These are phyloP conservation scores for Stenodema calcarata DNA, from an alignment of 2,888 invertebrate genomes.

Conservation along the genomic window DNA sequence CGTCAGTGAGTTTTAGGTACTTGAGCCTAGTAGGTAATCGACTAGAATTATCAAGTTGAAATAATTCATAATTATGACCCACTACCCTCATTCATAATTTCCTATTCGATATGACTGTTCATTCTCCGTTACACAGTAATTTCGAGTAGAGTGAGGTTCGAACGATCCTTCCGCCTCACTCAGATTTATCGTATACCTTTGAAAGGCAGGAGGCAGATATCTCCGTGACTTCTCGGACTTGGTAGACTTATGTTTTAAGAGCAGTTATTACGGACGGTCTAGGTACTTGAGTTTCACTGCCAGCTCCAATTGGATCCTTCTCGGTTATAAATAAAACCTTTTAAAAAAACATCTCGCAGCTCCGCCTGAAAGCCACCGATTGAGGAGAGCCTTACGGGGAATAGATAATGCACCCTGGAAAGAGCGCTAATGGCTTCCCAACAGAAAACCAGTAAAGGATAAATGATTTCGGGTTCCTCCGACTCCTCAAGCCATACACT, in stretches of 20 bases:
- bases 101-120: no score
- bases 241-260: slow-evolving; percentile 39
- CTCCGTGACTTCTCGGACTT: neutral
- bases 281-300: slow-evolving; percentile 41
- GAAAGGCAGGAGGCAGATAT: slow-evolving; percentile 13
- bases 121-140: neutral
- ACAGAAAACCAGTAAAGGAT: slow-evolving; percentile 23
- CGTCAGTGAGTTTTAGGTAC: no score
- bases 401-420: slow-evolving; percentile 49
- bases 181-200: neutral
- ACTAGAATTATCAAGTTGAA: no score
- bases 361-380: slow-evolving; percentile 46
- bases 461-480: slow-evolving; percentile 40
- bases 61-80: no score
- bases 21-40: no score
- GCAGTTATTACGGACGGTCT: slow-evolving; percentile 41
- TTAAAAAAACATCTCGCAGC: slow-evolving; percentile 35
- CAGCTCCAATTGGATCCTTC: slow-evolving; percentile 41
- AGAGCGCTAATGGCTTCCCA: slow-evolving; percentile 48
- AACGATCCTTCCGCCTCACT: neutral
- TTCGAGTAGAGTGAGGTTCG: neutral
- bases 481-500: slow-evolving; percentile 9
- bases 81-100: no score
- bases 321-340: slow-evolving; percentile 49
- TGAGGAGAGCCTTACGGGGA: slow-evolving; percentile 21